Conservation (phyloP, 2,797 vertebrate species). For the Lutjanus argentimaculatus region DNA sequence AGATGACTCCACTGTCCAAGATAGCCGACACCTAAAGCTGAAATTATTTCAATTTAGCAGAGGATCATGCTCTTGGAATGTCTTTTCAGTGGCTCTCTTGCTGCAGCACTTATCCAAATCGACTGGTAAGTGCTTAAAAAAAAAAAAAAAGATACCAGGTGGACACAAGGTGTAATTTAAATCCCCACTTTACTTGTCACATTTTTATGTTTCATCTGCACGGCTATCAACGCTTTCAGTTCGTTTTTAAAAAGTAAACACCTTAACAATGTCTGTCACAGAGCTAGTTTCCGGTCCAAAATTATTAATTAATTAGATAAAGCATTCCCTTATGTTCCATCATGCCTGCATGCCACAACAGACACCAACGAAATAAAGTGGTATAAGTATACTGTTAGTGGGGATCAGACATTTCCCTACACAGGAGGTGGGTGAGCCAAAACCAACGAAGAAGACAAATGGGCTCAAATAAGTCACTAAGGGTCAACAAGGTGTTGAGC, state of each 20-base stretch:
- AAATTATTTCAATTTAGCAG: constrained; percentile 38
- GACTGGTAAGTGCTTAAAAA: constrained; percentile 15
- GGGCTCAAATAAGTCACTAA: too few relatives aligned
- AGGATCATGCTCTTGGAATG: constrained; percentile 13
- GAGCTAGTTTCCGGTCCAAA: too few relatives aligned
- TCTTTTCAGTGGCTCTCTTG: constrained; percentile 7
- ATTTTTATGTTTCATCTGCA: background rate
- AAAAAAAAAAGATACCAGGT: constrained; percentile 6
- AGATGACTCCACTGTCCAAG: background rate
- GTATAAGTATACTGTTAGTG: too few relatives aligned
- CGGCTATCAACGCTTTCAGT: background rate
- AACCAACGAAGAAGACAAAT: too few relatives aligned
- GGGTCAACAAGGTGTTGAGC: too few relatives aligned
- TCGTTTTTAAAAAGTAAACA: background rate
- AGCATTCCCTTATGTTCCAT: too few relatives aligned
- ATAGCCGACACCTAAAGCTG: constrained; percentile 5
- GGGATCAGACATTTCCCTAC: too few relatives aligned
- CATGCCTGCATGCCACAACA: too few relatives aligned
- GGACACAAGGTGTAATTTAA: constrained; percentile 17
- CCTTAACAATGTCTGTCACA: too few relatives aligned
- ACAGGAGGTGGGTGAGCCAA: too few relatives aligned
- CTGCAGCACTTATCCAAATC: constrained; percentile 13
- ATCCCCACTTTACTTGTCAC: background rate
- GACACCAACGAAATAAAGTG: too few relatives aligned
- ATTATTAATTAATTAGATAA: too few relatives aligned